Base-by-base conservation (phyloP, 2,888 invertebrate species). In the Ennomos fuscantarius region DNA sequence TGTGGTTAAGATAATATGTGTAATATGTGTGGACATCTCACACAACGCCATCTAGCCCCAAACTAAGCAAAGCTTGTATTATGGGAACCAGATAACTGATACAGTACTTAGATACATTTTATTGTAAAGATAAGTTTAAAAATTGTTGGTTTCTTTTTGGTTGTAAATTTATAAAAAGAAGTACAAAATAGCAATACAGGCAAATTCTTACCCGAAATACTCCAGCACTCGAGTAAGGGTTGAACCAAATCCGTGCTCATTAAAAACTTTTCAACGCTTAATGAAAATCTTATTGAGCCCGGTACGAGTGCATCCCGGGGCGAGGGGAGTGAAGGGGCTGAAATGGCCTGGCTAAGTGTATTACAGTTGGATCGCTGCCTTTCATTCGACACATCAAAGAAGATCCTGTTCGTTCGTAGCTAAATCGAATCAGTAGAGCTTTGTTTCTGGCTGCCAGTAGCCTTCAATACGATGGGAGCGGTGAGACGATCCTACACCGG, bases 311-410 rank as follows among this genome's bases (percentile, higher is more conserved):
- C 88, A 86, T 77, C 80, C 73, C 69, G 76, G 73, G 70, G 58
- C 48, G 57, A 43, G 62, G 51, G 43, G 62, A 33, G 41, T 24
- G 75, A 36, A 79, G 79, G 72, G 74, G 70, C 72, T 80, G 87
- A 87, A 89, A 90, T 87, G 87, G 87, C 82, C 87, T 87, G 79
- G 85, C 87, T 91, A 91, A 91, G 86, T 91, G 87, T 89, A 89
- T 92, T 91, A 92, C 88, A 83, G 83, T 74, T 82, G 89, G 89
- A 89, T 90, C 89, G 87, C 82, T 91, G 89, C 90, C 89, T 90
- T 89, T 89, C 91, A 89, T 91, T 91, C 87, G 89, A 89, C 87
- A 90, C 91, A 91, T 92, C 91, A 91, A 91, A 91, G 91, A 88
- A 87, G 89, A 87, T 86, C 84, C 77, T 78, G 83, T 83, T 86